Conservation (phyloP, 2,888 invertebrate genomes). For the Pheosia gnoma region DNA sequence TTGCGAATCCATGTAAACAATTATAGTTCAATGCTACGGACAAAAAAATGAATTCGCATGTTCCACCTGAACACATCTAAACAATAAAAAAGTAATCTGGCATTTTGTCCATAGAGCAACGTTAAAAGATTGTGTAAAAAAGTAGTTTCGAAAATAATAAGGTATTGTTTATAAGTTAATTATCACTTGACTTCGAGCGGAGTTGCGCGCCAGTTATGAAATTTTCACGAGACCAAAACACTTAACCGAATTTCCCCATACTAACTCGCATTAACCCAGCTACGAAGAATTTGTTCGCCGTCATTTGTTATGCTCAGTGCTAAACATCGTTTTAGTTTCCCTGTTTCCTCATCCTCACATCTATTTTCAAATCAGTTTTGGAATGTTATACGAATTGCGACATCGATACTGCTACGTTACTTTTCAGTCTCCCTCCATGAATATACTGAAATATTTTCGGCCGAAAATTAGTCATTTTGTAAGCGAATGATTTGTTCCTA, state of each 20-base stretch:
- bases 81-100: slow-evolving; percentile 19
- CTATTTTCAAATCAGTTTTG: slow-evolving; percentile 49
- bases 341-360: slow-evolving; percentile 46
- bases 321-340: slow-evolving; percentile 47
- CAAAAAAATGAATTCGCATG: too few relatives aligned
- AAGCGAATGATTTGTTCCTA: slow-evolving; percentile 34
- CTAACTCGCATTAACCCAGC: slow-evolving; percentile 58
- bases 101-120: slow-evolving; percentile 26
- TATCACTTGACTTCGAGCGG: slow-evolving; percentile 48
- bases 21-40: too few relatives aligned
- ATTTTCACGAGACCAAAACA: slow-evolving; percentile 55
- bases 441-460: background rate
- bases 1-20: too few relatives aligned
- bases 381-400: slow-evolving; percentile 36
- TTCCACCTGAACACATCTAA: background rate
- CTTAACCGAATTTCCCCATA: slow-evolving; percentile 64
- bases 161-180: slow-evolving; percentile 50
- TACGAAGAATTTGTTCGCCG: slow-evolving; percentile 51
- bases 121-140: slow-evolving; percentile 45
- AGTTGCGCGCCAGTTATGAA: slow-evolving; percentile 51
- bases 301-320: slow-evolving; percentile 45
- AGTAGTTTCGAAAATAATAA: slow-evolving; percentile 46
- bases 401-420: slow-evolving; percentile 24
- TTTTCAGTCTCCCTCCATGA: slow-evolving; percentile 7
- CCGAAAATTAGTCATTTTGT: slow-evolving; percentile 16